Evolutionary conservation across 2,888 invertebrate genomes (phyloP).

Genomic region (Ametastegia equiseti): DNA sequence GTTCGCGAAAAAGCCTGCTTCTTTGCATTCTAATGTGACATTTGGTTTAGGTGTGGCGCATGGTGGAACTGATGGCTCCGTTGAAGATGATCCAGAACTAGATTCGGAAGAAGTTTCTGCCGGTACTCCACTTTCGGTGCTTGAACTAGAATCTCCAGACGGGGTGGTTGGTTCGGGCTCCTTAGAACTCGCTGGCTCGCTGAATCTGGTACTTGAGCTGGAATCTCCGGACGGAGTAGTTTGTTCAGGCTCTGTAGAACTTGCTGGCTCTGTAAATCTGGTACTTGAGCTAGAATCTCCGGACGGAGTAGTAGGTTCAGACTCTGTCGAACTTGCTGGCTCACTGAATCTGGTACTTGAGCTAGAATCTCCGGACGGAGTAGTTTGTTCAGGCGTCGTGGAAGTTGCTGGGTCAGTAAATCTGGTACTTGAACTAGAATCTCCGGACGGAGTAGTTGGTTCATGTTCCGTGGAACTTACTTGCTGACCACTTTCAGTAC

Average conservation of each 20-base stretch:
- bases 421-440: neutral
- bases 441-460: neutral
- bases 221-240: too few relatives aligned
- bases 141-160: neutral
- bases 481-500: neutral
- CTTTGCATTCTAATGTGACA: constrained; percentile 74
- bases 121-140: neutral
- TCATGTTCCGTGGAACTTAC: neutral
- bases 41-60: constrained; percentile 61
- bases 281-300: constrained; percentile 11
- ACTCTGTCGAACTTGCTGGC: neutral
- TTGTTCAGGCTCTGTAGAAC: constrained; percentile 47
- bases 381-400: too few relatives aligned
- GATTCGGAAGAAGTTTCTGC: constrained; percentile 55
- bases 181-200: neutral
- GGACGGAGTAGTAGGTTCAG: neutral
- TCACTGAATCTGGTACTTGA: neutral
- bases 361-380: neutral
- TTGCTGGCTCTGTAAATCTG: neutral
- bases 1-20: constrained; percentile 82
- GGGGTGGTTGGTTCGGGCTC: neutral
- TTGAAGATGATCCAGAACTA: constrained; percentile 5
- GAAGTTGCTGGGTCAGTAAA: neutral
- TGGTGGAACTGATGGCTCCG: constrained; percentile 54
- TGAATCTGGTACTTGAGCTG: constrained; percentile 2